Evolutionary conservation across 1,140 invertebrate genomes (phyloP), one percentile per base, ranked within the genome.

Genomic region (Drosophila gunungcola): DNA sequence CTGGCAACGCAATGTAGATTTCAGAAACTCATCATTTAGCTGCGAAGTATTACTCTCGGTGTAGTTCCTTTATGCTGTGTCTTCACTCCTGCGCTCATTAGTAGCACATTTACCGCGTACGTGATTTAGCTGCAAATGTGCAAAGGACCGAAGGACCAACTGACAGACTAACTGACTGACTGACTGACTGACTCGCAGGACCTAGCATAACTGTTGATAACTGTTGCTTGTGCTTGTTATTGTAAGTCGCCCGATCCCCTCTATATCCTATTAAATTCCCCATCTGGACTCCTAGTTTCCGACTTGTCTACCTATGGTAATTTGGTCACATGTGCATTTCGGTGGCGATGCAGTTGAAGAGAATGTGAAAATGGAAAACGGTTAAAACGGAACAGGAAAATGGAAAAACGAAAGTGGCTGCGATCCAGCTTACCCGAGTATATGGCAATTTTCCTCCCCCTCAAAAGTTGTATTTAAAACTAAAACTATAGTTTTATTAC

Each of bases 41-140:
- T 11, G 2, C 0, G 3, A 1, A 2, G n/a, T 7, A 27, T 49
- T 62, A 25, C 11, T 34, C 1, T 3, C 21, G 34, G 64, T 68
- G 60, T 32, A 48, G 12, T 12, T 34, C 29, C 38, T 60, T 16
- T 34, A 32, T n/a, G 12, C 27, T 39, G 36, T 11, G 16, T 16
- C 53, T 41, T 41, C 51, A 27, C 54, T 60, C 62, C 78, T 73
- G 45, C 67, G 72, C 83, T 88, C 83, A 88, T 88, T 88, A 88
- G 83, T 88, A 89, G 83, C 83, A 88, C 83, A 88, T 88, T 88
- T 88, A 76, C 41, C 63, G 65, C 69, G 72, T 88, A 88, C 83
- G 83, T 88, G 83, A 88, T 88, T 88, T 80, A 88, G 84, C 79
- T 88, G 83, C 83, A 88, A 88, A 88, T 88, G 79, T 83, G 69